These are phyloP conservation scores for Acanthococcus lagerstroemiae DNA, from an alignment of 2,888 invertebrate species.

Conservation along the genomic window DNA sequence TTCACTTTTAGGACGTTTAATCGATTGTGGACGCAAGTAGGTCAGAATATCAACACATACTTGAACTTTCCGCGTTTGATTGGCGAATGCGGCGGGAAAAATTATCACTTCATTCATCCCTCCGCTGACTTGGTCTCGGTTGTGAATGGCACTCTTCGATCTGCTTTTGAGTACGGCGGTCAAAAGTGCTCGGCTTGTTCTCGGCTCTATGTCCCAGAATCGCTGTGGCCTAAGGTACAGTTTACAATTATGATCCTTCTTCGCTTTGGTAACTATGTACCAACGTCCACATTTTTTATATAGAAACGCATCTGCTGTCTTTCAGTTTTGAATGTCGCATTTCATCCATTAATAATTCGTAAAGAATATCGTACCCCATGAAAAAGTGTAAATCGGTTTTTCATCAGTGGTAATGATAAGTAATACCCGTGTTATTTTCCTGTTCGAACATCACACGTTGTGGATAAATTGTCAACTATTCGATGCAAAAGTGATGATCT, in stretches of 20 bases:
- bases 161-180: slow-evolving; percentile 92
- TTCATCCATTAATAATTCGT: slow-evolving; percentile 5
- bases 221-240: slow-evolving; percentile 62
- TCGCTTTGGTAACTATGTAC: background rate
- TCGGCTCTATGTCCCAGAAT: slow-evolving; percentile 89
- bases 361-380: no score
- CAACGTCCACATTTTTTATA: slow-evolving; percentile 3
- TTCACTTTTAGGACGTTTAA: slow-evolving; percentile 65
- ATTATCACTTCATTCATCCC: slow-evolving; percentile 93
- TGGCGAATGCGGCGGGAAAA: slow-evolving; percentile 97
- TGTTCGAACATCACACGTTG: no score
- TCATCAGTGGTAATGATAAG: no score
- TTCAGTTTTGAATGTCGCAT: background rate
- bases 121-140: slow-evolving; percentile 77
- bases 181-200: slow-evolving; percentile 99
- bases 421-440: no score
- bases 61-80: slow-evolving; percentile 85
- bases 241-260: no score
- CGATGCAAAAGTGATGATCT: no score
- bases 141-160: slow-evolving; percentile 70
- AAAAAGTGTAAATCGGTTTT: no score
- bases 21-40: slow-evolving; percentile 85
- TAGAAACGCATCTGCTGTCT: no score
- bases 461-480: no score
- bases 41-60: slow-evolving; percentile 73